Percentiles rank a stretch among this genome's conserved stretches.
These are phyloP conservation scores for Magallana nippona DNA, from an alignment of 2,888 invertebrate genomes.

Conservation along the genomic window DNA sequence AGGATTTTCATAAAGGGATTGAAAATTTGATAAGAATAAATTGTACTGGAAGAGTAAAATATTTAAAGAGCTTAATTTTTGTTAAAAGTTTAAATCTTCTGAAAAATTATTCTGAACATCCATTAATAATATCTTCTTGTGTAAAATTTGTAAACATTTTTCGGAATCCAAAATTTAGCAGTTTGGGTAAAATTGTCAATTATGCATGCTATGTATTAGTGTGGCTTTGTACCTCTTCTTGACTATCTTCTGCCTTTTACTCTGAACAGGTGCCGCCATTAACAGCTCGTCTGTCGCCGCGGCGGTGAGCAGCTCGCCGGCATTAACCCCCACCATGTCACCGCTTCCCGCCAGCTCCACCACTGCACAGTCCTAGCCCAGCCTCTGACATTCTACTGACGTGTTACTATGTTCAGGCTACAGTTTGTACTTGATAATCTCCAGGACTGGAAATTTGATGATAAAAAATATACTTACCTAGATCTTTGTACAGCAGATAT, in stretches of 20 bases:
- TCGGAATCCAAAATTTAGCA: background rate
- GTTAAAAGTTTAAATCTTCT: no score
- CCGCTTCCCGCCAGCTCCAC: conserved; percentile 75
- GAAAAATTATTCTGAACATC: no score
- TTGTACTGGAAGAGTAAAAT: no score
- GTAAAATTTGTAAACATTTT: no score
- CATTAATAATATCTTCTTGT: no score
- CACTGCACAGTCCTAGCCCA: conserved; percentile 55
- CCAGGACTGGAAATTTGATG: conserved; percentile 13
- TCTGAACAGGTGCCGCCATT: conserved; percentile 65
- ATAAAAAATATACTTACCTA: conserved; percentile 5
- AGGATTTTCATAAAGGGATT: no score
- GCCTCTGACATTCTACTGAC: conserved; percentile 32
- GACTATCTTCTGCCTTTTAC: conserved; percentile 47
- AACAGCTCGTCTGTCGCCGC: conserved; percentile 67
- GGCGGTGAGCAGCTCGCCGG: conserved; percentile 75
- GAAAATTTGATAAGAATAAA: no score
- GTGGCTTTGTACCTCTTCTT: conserved; percentile 23
- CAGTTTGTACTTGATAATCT: conserved; percentile 20
- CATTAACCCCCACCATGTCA: conserved; percentile 74
- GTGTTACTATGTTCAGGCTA: background rate
- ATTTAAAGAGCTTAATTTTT: no score
- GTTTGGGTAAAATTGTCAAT: conserved; percentile 29
- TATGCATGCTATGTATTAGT: conserved; percentile 3
- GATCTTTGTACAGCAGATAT: conserved; percentile 33